These are phyloP conservation scores for Drosophila aldrichi DNA, from an alignment of 2,888 invertebrate genomes.

Conservation along the genomic window DNA sequence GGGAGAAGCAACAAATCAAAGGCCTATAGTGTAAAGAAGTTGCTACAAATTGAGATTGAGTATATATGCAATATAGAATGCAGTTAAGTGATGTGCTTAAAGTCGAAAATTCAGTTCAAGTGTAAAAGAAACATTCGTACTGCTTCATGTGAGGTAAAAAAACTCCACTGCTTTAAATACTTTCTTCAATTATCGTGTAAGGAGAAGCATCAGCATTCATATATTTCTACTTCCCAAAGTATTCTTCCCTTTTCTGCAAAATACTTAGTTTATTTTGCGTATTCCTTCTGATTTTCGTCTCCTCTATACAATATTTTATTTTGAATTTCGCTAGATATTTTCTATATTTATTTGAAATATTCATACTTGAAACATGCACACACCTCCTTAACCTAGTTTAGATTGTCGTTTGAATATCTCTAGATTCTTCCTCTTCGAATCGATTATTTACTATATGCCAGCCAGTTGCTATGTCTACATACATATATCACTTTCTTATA, in stretches of 20 bases:
- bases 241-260: neutral
- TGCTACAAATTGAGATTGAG: neutral
- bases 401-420: neutral
- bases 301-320: neutral
- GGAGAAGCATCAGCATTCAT: too few relatives aligned
- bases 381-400: constrained; percentile 4
- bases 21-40: neutral
- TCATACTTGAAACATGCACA: constrained; percentile 1
- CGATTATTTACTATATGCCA: constrained; percentile 6
- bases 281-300: neutral
- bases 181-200: too few relatives aligned
- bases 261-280: neutral
- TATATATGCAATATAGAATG: neutral
- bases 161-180: too few relatives aligned
- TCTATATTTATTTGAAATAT: constrained; percentile 2
- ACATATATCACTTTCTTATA: constrained; percentile 7
- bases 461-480: constrained; percentile 4
- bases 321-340: neutral
- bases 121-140: too few relatives aligned
- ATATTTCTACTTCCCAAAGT: neutral
- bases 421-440: neutral
- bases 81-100: neutral
- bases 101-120: too few relatives aligned
- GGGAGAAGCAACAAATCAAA: constrained; percentile 5
- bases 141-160: too few relatives aligned